phyloP scores from a whole-genome alignment of 23 tunicate genomes.

The Clavelina lepadiformis region DNA sequence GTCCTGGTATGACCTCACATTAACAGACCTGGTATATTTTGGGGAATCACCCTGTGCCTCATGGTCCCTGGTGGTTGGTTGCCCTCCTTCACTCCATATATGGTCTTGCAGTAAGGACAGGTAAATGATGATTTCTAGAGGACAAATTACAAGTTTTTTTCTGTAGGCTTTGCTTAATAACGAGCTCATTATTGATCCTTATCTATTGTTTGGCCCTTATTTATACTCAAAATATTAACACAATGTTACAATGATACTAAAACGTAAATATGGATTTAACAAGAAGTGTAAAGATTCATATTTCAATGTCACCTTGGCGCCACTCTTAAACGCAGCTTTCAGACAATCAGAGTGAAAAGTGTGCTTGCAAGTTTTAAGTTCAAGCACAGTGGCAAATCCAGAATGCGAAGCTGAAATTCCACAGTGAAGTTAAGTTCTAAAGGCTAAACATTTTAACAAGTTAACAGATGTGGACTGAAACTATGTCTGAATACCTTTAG shows the following conservation, averaged over 20 bases:
- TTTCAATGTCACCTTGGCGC: constrained; percentile 20
- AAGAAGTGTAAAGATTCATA: background rate
- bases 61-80: constrained; percentile 63
- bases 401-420: background rate
- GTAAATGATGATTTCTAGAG: constrained; percentile 29
- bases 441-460: background rate
- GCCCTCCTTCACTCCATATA: constrained; percentile 56
- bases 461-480: background rate
- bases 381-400: constrained; percentile 11
- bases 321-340: constrained; percentile 29
- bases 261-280: too few relatives aligned
- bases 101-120: constrained; percentile 70
- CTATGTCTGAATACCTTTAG: background rate
- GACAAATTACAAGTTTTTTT: background rate
- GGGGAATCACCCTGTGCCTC: constrained; percentile 10
- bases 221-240: too few relatives aligned
- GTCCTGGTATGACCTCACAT: background rate
- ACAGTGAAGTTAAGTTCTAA: background rate
- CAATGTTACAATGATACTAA: too few relatives aligned
- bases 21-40: constrained; percentile 30
- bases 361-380: constrained; percentile 54
- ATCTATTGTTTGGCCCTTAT: too few relatives aligned
- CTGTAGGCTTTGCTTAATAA: too few relatives aligned
- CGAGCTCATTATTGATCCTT: too few relatives aligned
- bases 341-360: constrained; percentile 56